Percentiles rank a stretch among this genome's conserved stretches.
Conservation (phyloP, 35 echinoderm and acorn worm species). For the Apostichopus parvimensis region DNA sequence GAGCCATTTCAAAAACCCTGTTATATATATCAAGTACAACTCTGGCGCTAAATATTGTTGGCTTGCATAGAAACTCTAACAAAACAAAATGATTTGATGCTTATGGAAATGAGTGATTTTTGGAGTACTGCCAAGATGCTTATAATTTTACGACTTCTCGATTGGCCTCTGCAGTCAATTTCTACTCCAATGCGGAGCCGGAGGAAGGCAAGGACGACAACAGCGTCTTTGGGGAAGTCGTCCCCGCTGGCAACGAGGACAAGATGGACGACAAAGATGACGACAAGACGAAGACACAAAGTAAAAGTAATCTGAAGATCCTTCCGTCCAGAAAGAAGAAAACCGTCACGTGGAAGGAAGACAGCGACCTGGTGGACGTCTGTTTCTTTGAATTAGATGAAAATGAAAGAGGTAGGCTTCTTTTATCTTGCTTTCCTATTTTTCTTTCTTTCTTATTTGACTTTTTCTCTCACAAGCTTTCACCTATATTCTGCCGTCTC, state of each 20-base stretch:
- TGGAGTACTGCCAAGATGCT: too few relatives aligned
- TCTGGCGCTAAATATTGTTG: too few relatives aligned
- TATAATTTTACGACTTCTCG: not conserved
- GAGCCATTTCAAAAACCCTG: too few relatives aligned
- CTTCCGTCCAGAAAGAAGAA: constrained; percentile 91
- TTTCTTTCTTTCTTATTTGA: too few relatives aligned
- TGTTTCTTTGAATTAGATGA: constrained; percentile 94
- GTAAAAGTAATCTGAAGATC: constrained; percentile 77
- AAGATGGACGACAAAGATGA: constrained; percentile 45
- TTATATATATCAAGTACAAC: too few relatives aligned
- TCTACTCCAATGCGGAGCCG: constrained; percentile 73
- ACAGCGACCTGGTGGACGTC: constrained; percentile 75
- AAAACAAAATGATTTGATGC: not conserved
- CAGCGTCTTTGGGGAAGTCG: constrained; percentile 37
- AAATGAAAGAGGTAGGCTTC: constrained; percentile 82
- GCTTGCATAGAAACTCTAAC: not conserved
- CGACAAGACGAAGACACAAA: not conserved
- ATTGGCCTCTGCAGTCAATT: constrained; percentile 69
- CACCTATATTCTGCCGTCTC: too few relatives aligned
- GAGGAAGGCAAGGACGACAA: constrained; percentile 72
- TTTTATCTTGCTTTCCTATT: too few relatives aligned
- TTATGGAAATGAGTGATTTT: not conserved
- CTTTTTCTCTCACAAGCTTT: too few relatives aligned
- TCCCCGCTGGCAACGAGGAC: not conserved
- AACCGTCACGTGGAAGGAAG: constrained; percentile 78